A percentile compares a stretch with the other conserved stretches of the same genome.
Evolutionary conservation across 2,797 vertebrate species (phyloP).

Genomic region (Pogonophryne albipinna): DNA sequence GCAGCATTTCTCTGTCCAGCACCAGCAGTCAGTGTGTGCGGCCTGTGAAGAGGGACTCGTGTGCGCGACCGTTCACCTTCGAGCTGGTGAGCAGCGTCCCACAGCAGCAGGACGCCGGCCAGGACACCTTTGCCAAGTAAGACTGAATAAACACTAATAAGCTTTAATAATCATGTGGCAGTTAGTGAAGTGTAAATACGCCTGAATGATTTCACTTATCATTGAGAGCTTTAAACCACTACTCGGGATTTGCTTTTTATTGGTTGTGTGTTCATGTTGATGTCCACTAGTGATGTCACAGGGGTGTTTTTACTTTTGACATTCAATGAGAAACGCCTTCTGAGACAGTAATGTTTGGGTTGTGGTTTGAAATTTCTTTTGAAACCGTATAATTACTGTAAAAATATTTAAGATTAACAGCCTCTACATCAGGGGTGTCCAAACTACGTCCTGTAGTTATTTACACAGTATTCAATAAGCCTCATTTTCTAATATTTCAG

Average conservation of each 20-base stretch:
- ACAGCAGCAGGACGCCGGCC: slow-evolving; percentile 61
- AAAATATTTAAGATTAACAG: background rate
- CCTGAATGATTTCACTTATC: background rate
- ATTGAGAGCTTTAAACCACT: background rate
- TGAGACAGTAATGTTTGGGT: slow-evolving; percentile 19
- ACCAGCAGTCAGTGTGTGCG: slow-evolving; percentile 74
- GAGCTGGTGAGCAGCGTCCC: slow-evolving; percentile 80
- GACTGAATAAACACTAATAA: slow-evolving; percentile 11
- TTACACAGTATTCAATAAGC: too few relatives aligned
- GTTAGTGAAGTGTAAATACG: background rate
- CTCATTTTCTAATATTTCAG: too few relatives aligned
- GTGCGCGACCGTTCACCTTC: slow-evolving; percentile 88
- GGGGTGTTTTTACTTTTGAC: slow-evolving; percentile 16
- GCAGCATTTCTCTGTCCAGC: slow-evolving; percentile 78
- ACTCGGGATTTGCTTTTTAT: background rate
- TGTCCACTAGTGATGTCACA: slow-evolving; percentile 27
- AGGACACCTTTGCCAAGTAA: slow-evolving; percentile 77
- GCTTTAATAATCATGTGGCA: background rate
- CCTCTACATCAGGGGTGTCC: background rate
- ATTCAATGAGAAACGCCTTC: slow-evolving; percentile 24
- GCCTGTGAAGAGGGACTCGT: slow-evolving; percentile 81
- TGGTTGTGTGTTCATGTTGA: background rate
- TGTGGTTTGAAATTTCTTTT: background rate
- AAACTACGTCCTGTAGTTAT: too few relatives aligned
- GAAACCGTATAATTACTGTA: background rate